Percentiles rank a stretch among this genome's conserved stretches.
Conservation (phyloP, 2,113 vertebrate species). For the Mirounga angustirostris region DNA sequence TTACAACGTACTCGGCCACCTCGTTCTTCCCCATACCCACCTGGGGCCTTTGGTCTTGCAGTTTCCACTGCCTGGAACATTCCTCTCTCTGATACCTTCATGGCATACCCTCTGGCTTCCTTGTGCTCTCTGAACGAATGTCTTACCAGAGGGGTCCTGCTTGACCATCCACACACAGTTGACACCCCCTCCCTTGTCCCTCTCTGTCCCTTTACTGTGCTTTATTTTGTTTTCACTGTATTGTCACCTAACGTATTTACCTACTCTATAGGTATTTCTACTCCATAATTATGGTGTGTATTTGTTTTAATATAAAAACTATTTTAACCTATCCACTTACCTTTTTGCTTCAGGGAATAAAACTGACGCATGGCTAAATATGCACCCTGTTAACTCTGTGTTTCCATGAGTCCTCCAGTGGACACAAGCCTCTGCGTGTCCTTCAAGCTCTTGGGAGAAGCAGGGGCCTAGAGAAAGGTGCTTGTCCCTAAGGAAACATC, state of each 20-base stretch:
- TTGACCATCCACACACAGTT: background rate
- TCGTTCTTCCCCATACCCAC: background rate
- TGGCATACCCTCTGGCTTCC: background rate
- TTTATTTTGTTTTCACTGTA: background rate
- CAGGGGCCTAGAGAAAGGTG: background rate
- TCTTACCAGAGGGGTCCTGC: background rate
- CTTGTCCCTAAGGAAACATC: background rate
- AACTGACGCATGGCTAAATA: too few species aligned
- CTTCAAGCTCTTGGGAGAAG: background rate
- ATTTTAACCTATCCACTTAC: background rate
- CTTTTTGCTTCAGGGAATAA: background rate
- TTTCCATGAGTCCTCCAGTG: too few species aligned
- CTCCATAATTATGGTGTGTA: background rate
- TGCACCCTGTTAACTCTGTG: too few species aligned
- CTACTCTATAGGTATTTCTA: background rate
- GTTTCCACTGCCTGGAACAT: background rate
- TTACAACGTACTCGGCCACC: too few species aligned
- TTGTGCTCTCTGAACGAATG: background rate
- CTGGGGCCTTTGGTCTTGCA: background rate
- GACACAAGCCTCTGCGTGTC: background rate
- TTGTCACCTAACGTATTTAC: background rate
- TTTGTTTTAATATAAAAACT: background rate
- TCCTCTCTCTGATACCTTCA: background rate
- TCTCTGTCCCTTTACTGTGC: background rate
- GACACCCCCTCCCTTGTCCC: too few species aligned